Percentiles rank a stretch among this genome's conserved stretches.
Evolutionary conservation across 2,113 vertebrate species (phyloP).

Genomic region (Pelobates fuscus): DNA sequence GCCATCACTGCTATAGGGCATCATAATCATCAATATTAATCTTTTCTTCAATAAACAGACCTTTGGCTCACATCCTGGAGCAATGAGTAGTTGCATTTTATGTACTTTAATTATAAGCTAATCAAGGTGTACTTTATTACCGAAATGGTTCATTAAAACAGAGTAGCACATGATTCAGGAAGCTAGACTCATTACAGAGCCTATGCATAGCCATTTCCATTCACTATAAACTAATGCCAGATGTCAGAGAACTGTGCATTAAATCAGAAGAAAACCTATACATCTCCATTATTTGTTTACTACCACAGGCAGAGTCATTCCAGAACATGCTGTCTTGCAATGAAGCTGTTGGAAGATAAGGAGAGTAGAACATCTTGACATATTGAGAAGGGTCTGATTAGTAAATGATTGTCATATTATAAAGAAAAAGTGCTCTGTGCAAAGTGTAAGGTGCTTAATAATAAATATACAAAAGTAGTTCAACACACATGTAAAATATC

Average conservation of each 20-base stretch:
- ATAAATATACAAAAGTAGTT: too few relatives aligned
- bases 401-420: too few relatives aligned
- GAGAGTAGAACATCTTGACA: too few relatives aligned
- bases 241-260: background rate
- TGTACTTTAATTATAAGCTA: constrained; percentile 11
- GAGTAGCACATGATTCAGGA: background rate
- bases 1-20: background rate
- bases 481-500: too few relatives aligned
- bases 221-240: background rate
- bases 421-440: too few relatives aligned
- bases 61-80: constrained; percentile 7
- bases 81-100: background rate
- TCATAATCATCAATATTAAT: constrained; percentile 3
- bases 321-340: too few relatives aligned
- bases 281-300: too few relatives aligned
- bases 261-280: background rate
- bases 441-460: too few relatives aligned
- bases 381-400: too few relatives aligned
- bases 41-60: constrained; percentile 7
- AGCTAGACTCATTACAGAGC: background rate
- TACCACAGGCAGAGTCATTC: too few relatives aligned
- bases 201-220: background rate
- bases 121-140: constrained; percentile 4
- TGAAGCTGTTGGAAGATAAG: too few relatives aligned
- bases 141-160: background rate